These are phyloP conservation scores for Butastur rufipennis DNA, from an alignment of 2,113 vertebrate genomes.

Conservation along the genomic window DNA sequence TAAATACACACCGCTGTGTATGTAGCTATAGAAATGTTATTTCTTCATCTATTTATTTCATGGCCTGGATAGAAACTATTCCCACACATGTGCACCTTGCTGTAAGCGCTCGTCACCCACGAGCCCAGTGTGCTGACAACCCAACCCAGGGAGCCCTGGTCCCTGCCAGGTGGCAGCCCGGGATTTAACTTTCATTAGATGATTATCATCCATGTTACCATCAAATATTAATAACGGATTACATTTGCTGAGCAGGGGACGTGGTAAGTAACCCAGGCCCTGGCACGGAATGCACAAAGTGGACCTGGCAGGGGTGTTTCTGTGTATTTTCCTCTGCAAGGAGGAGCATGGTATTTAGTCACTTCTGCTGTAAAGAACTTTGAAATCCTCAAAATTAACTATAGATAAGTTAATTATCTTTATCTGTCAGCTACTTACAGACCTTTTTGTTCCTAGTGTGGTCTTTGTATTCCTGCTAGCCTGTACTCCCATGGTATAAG, in stretches of 20 bases:
- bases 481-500: background rate
- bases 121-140: fast-evolving
- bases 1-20: background rate
- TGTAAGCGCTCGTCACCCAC: background rate
- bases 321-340: background rate
- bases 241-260: background rate
- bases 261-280: background rate
- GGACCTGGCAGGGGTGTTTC: background rate
- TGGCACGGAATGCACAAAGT: fast-evolving
- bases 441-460: background rate
- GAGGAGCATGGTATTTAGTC: fast-evolving
- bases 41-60: background rate
- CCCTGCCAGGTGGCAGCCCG: background rate
- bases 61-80: background rate
- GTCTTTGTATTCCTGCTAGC: background rate
- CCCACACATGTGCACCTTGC: fast-evolving
- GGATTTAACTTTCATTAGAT: background rate
- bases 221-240: background rate
- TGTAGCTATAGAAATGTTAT: background rate
- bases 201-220: background rate
- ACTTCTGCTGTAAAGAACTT: background rate
- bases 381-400: background rate
- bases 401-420: background rate
- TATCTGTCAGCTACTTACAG: background rate
- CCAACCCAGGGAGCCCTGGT: background rate